Percentiles rank a stretch among this genome's conserved stretches.
These are phyloP conservation scores for Myodes glareolus DNA, from an alignment of 2,113 vertebrate genomes.

Conservation along the genomic window DNA sequence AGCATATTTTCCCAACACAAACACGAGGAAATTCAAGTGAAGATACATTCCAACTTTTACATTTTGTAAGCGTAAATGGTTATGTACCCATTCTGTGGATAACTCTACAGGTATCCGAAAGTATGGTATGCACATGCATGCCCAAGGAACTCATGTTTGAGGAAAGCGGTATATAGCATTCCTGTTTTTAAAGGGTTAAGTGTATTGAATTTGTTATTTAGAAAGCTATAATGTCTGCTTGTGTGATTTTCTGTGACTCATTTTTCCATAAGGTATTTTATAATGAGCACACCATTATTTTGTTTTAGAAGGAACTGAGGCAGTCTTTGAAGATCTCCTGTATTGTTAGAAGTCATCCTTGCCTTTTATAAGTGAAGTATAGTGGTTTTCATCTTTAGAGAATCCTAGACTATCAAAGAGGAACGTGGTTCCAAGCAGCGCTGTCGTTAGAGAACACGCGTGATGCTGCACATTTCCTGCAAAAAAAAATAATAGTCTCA, in stretches of 20 bases:
- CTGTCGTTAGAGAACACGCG: not conserved
- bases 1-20: not conserved
- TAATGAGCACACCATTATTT: not conserved
- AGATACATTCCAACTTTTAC: slow-evolving; percentile 16
- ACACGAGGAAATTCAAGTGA: slow-evolving; percentile 18
- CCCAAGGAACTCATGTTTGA: not conserved
- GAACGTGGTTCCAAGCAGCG: not conserved
- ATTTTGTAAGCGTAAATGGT: not conserved
- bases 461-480: no score
- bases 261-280: not conserved
- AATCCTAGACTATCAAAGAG: not conserved
- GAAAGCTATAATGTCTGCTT: not conserved
- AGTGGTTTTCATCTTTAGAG: not conserved
- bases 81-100: not conserved
- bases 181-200: slow-evolving; percentile 16
- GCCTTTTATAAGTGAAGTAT: not conserved
- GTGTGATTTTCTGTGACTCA: not conserved
- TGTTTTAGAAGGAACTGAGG: not conserved
- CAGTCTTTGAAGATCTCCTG: not conserved
- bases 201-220: not conserved
- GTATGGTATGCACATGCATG: not conserved
- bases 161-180: not conserved
- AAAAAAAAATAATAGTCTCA: not conserved
- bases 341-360: slow-evolving; percentile 5
- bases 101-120: slow-evolving; percentile 9